These are phyloP conservation scores for Ariopsis seemanni DNA, from an alignment of 2,113 vertebrate species.

Conservation along the genomic window DNA sequence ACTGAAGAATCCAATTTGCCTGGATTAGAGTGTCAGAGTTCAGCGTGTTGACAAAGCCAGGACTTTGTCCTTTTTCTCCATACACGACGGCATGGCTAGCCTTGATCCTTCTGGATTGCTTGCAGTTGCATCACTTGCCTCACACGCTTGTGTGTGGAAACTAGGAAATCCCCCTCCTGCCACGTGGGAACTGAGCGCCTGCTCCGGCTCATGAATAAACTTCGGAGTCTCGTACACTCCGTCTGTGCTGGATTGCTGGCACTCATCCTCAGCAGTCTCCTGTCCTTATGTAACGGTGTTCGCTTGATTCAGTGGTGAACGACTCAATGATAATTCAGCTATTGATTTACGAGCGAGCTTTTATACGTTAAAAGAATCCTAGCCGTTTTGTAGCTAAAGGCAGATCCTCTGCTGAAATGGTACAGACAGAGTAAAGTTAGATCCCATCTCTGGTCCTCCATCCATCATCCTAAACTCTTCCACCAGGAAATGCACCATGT, in stretches of 20 bases:
- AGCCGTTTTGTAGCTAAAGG: not conserved
- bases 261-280: not conserved
- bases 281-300: not conserved
- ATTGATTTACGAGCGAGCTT: not conserved
- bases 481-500: constrained; percentile 4
- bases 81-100: constrained; percentile 8
- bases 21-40: constrained; percentile 40
- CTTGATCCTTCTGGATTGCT: constrained; percentile 46
- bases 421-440: not conserved
- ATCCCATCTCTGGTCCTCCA: not conserved
- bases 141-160: constrained; percentile 19
- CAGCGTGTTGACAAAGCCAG: constrained; percentile 22
- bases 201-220: constrained; percentile 37
- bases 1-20: not conserved
- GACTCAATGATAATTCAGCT: constrained; percentile 6
- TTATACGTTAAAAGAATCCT: not conserved
- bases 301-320: not conserved
- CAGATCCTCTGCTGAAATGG: not conserved
- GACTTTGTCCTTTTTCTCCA: constrained; percentile 43
- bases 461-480: not conserved
- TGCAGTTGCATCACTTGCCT: constrained; percentile 53
- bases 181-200: constrained; percentile 41
- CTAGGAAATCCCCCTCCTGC: constrained; percentile 51
- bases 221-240: constrained; percentile 11
- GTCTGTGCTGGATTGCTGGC: constrained; percentile 10